Evolutionary conservation across 2,113 vertebrate species (phyloP).

Genomic region (Tychaedon coryphoeus): DNA sequence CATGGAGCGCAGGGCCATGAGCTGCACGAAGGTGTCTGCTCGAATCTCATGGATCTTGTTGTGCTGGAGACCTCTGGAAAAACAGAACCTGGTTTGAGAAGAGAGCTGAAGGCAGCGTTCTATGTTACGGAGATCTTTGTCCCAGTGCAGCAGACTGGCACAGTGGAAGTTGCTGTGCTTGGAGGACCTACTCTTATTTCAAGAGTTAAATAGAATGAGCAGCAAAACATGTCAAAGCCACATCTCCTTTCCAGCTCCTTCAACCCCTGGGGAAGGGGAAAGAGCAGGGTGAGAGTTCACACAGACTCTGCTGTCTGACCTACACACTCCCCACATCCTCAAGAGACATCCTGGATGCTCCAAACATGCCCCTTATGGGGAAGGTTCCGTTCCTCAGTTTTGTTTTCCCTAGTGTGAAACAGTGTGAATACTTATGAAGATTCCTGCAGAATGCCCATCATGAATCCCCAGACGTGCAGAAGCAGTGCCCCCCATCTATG

Average conservation of each 20-base stretch:
- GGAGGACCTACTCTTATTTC: slow-evolving; percentile 6
- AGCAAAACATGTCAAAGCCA: not conserved
- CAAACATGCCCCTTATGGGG: not conserved
- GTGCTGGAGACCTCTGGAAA: slow-evolving; percentile 87
- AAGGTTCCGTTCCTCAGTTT: not conserved
- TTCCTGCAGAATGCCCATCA: not conserved
- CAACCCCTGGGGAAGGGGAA: not conserved
- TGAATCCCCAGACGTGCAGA: not conserved
- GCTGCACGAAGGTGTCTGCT: slow-evolving; percentile 87
- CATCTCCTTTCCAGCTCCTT: not conserved
- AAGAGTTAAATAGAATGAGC: slow-evolving; percentile 21
- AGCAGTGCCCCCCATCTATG: not conserved
- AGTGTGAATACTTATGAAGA: not conserved
- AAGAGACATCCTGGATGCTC: not conserved
- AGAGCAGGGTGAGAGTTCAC: not conserved
- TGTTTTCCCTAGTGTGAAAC: not conserved
- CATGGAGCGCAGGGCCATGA: slow-evolving; percentile 84
- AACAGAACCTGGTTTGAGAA: slow-evolving; percentile 50
- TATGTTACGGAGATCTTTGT: not conserved
- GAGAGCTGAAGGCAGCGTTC: not conserved
- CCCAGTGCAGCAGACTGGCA: not conserved
- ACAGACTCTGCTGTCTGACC: not conserved
- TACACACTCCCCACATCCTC: not conserved
- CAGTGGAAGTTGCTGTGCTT: not conserved
- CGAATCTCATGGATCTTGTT: slow-evolving; percentile 86